Evolutionary conservation across 1,140 invertebrate genomes (phyloP), one percentile per base, ranked within the genome.

Genomic region (Drosophila dunni): DNA sequence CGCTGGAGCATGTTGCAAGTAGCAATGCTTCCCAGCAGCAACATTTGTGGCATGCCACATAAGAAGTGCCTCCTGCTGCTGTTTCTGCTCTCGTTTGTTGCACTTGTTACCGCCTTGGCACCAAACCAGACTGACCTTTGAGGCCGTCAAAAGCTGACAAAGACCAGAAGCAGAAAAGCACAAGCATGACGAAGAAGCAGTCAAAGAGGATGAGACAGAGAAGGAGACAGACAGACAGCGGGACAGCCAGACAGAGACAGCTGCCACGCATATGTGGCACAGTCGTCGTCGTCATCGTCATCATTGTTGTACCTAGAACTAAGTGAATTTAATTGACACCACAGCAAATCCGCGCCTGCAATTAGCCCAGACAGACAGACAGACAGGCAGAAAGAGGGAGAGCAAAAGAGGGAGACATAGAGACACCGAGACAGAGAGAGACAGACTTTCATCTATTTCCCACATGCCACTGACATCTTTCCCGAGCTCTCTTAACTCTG

Each of bases 311-410:
- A 81, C 77, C 78, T 81, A 29, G 24, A 29, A 51, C 76, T 79
- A 80, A 82, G 78, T 82, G 83, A 75, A 86, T 86, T 86, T 86
- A 88, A 86, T 86, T 86, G 82, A 86, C 82, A 86, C 82, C 84
- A 76, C 62, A 67, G 79, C 68, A 48, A 88, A 86, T 86, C 79
- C 78, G 83, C 83, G 78, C 67, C 83, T 73, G 83, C 83, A 86
- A 86, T 86, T 86, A 86, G 82, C 71, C 58, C 63, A 77, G 46
- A 45, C 45, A 17, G 29, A 34, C 34, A 51, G 17, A 62, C 33
- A 62, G 53, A 56, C 24, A 62, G 53, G 51, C 24, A 62, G 65
- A 34, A n/a, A 48, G 24, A 20, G 29, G 13, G 15, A 53, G 42
- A 62, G 68, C 34, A 15, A 67, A 44, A 66, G 15, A 53, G 42